Percentiles rank a stretch among this genome's conserved stretches.
Evolutionary conservation across 2,797 vertebrate genomes (phyloP).

Genomic region (Lepilemur septentrionalis): DNA sequence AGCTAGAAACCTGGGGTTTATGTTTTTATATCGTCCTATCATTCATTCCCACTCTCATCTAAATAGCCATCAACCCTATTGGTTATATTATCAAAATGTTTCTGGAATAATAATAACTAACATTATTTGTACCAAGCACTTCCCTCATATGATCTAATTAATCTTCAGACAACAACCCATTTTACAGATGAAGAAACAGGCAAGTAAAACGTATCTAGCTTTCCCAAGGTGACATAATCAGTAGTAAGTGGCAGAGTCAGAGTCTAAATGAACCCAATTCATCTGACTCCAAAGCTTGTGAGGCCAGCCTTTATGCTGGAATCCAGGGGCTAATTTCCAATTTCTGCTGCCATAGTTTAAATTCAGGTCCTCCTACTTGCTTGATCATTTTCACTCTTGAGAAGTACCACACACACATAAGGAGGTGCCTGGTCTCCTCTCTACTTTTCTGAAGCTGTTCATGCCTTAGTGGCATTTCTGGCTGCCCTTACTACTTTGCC

Average conservation of each 20-base stretch:
- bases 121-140: neutral
- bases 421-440: neutral
- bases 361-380: neutral
- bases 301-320: neutral
- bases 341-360: neutral
- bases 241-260: neutral
- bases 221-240: neutral
- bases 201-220: neutral
- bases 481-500: neutral
- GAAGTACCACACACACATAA: neutral
- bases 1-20: neutral
- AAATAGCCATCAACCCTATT: neutral
- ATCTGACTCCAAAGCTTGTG: neutral
- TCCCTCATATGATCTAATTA: neutral
- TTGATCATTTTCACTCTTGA: neutral
- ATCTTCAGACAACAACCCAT: neutral
- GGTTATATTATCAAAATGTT: neutral
- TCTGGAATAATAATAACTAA: neutral
- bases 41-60: neutral
- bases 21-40: neutral
- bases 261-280: neutral
- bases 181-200: neutral
- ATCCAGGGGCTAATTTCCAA: neutral
- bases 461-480: neutral
- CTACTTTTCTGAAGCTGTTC: neutral